A percentile compares a stretch with the other conserved stretches of the same genome.
Evolutionary conservation across 92 coral and sea anemone genomes (phyloP).

Genomic region (Metridium senile): DNA sequence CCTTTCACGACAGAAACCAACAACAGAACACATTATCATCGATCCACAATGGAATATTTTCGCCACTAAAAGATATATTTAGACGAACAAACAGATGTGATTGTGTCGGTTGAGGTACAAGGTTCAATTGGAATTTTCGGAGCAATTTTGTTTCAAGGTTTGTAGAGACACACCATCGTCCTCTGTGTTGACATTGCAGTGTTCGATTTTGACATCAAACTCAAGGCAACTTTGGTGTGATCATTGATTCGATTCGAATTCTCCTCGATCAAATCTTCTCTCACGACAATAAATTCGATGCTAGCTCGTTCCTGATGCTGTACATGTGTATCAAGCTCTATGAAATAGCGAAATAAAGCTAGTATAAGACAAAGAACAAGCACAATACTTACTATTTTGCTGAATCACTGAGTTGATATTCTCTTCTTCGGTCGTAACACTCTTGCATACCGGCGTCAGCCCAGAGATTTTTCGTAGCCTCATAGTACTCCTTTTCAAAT

Average conservation of each 20-base stretch:
- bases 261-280: conserved; percentile 11
- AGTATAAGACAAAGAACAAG: conserved; percentile 1
- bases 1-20: conserved; percentile 27
- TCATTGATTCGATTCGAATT: conserved; percentile 5
- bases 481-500: conserved; percentile 93
- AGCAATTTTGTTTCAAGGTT: background rate
- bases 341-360: conserved; percentile 6
- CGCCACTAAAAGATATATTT: conserved; percentile 3
- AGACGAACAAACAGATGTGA: background rate
- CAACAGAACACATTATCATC: conserved; percentile 18
- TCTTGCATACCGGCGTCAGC: conserved; percentile 92
- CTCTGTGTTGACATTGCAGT: conserved; percentile 33
- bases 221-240: background rate
- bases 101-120: background rate
- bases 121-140: background rate
- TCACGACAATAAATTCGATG: background rate
- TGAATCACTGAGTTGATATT: conserved; percentile 96
- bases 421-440: conserved; percentile 96
- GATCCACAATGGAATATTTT: conserved; percentile 14
- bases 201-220: conserved; percentile 55
- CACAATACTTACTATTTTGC: conserved; percentile 92
- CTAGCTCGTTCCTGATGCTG: background rate
- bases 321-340: conserved; percentile 3
- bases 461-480: conserved; percentile 93
- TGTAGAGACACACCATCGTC: conserved; percentile 1